Evolutionary conservation across 2,888 invertebrate genomes (phyloP), one percentile per base, ranked within the genome.

Genomic region (Scelioninae gen. 1): DNA sequence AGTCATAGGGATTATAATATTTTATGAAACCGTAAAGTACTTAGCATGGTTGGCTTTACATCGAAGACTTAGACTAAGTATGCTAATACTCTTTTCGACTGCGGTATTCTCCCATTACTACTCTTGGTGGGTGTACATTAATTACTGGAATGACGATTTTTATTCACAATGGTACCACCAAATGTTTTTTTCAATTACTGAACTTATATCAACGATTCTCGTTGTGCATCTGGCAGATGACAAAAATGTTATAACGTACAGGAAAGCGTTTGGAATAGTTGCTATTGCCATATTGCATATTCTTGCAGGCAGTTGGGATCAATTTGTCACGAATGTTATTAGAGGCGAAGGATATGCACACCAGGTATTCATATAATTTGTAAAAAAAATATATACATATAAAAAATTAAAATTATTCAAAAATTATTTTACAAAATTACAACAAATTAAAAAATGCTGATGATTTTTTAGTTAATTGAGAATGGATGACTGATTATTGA

Each of bases 81-180:
- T 95, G 95, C 89, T 94, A 71, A 85, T 95, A 53, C 92, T 95
- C n/a, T 95, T 95, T 87, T n/a, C n/a, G n/a, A n/a, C n/a, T n/a
- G n/a, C n/a, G n/a, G 93, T 95, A 85, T 95, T 95, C 89, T 94
- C 95, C 4, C 95, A 95, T 87, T 95, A 95, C 87, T 95, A 95
- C 87, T 94, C 95, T 0, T 95, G n/a, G n/a, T n/a, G n/a, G n/a
- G 94, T 94, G 60, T 95, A 94, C 85, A 94, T 95, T 81, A 95
- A 95, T 90, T 95, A 95, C 88, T 95, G 95, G 93, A 95, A n/a
- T n/a, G n/a, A n/a, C n/a, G n/a, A n/a, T n/a, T n/a, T n/a, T n/a
- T n/a, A n/a, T n/a, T n/a, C n/a, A n/a, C n/a, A n/a, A n/a, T n/a
- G n/a, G n/a, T n/a, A n/a, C n/a, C n/a, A n/a, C n/a, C n/a, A n/a